Base-by-base conservation (phyloP, 2,113 vertebrate species). In the Lepisosteus osseus region DNA sequence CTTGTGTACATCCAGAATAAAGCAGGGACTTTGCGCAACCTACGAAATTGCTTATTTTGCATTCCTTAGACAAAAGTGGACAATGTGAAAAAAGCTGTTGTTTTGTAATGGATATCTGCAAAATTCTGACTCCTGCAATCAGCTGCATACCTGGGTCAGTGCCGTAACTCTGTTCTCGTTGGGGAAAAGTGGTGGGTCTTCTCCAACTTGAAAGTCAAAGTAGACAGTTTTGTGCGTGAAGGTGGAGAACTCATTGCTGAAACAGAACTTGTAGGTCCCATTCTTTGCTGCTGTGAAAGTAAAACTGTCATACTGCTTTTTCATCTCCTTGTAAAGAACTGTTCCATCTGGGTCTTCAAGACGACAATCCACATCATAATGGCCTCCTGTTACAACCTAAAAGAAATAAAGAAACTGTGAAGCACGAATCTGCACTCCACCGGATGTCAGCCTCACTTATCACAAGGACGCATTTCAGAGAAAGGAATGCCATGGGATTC, bases 201-300 rank as follows among this genome's bases (percentile, higher is more conserved):
- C 97, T 67, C 97, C 96, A 72, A 99, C 96, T 83, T 99, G 97
- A 79, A 98, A 98, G 82, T 99, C 97, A 59, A 99, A 99, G 86
- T 99, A 99, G 45, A 99, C 96, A 0, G 96, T 99, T 92, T 99
- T 99, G 90, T 99, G 97, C 6, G 97, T 99, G 78, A 99, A 99
- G 70, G 97, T 99, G 76, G 97, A 99, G 83, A 99, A 99, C 76
- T 99, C 97, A 2, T 99, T 99, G 84, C 97, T 99, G 90, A 99
- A 99, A 86, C 97, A 99, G 90, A 99, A 98, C 77, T 96, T 99
- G 86, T 92, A 97, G 3, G 97, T 97, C 80, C 97, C 97, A 0
- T 98, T 98, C 76, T 85, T 94, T 74, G 94, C 88, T 8, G 96
- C 95, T 12, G 95, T 97, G 82, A 98, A 99, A 0, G 97, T 99